Conservation (phyloP, 2,113 vertebrate genomes). For the Catharus bicknelli region DNA sequence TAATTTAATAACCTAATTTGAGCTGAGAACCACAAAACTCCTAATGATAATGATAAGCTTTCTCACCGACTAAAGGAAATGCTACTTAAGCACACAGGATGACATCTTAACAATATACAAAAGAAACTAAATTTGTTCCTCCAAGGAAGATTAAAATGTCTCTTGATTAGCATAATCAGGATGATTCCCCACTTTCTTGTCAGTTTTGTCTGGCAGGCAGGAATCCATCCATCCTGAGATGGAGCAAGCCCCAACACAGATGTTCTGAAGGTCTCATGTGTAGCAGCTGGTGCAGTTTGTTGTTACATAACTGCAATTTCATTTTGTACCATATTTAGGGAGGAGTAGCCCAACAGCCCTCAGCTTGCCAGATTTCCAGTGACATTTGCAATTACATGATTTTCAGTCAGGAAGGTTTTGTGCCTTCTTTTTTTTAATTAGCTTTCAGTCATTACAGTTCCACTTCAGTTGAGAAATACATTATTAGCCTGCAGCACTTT, state of each 20-base stretch:
- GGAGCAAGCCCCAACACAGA: constrained; percentile 47
- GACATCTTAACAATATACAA: background rate
- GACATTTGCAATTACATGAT: background rate
- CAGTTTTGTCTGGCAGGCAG: constrained; percentile 53
- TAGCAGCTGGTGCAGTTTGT: constrained; percentile 1
- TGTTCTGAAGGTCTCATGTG: constrained; percentile 38
- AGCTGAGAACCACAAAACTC: background rate
- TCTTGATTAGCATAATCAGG: background rate
- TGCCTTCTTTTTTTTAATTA: background rate
- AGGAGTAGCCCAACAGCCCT: constrained; percentile 11
- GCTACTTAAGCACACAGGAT: background rate
- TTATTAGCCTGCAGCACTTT: constrained; percentile 11
- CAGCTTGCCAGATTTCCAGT: constrained; percentile 29
- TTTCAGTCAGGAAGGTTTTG: background rate
- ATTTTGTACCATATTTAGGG: constrained; percentile 49
- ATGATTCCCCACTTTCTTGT: background rate
- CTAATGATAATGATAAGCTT: background rate
- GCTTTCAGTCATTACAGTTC: constrained; percentile 2
- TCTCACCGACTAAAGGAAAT: background rate
- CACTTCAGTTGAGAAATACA: background rate
- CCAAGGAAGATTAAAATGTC: background rate
- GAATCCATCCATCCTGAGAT: constrained; percentile 15
- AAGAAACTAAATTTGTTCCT: background rate
- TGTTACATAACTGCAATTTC: constrained; percentile 34
- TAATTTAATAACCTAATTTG: background rate